A percentile compares a stretch with the other conserved stretches of the same genome.
phyloP scores from a whole-genome alignment of 2,888 invertebrate species.

The Lottia scabra region DNA sequence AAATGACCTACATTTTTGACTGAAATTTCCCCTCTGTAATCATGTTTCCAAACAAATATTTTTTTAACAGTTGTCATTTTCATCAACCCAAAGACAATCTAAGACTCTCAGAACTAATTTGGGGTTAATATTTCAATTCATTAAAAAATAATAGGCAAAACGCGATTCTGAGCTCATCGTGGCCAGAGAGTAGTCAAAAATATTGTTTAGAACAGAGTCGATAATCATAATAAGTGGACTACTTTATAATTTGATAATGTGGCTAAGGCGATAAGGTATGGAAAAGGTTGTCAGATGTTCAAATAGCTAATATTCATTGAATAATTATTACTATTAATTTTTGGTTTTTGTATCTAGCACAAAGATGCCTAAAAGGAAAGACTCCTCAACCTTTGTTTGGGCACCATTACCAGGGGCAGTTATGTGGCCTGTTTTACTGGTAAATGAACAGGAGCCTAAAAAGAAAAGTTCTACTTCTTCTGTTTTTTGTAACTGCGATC shows the following conservation, averaged over 20 bases:
- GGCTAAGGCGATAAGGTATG: background rate
- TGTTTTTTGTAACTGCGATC: background rate
- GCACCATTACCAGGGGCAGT: background rate
- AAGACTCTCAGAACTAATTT: no score
- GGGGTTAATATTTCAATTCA: no score
- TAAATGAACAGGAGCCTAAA: conserved; percentile 7
- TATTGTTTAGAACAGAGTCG: no score
- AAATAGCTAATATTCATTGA: background rate
- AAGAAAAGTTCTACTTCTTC: conserved; percentile 1
- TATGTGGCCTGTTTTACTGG: conserved; percentile 4
- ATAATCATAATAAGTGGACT: no score
- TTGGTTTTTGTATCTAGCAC: conserved; percentile 1
- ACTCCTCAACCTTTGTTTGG: conserved; percentile 1
- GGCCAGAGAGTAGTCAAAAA: no score
- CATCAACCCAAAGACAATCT: no score
- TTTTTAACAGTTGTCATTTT: no score
- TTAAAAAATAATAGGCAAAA: no score
- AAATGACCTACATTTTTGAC: no score
- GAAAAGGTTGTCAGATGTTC: background rate
- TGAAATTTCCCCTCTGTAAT: no score
- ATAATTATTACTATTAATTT: background rate
- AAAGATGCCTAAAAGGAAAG: conserved; percentile 3
- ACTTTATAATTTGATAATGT: background rate
- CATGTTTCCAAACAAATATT: no score
- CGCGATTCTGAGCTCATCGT: no score